A percentile compares a stretch with the other conserved stretches of the same genome.
phyloP scores from a whole-genome alignment of 2,888 invertebrate species.

The Tinea trinotella region DNA sequence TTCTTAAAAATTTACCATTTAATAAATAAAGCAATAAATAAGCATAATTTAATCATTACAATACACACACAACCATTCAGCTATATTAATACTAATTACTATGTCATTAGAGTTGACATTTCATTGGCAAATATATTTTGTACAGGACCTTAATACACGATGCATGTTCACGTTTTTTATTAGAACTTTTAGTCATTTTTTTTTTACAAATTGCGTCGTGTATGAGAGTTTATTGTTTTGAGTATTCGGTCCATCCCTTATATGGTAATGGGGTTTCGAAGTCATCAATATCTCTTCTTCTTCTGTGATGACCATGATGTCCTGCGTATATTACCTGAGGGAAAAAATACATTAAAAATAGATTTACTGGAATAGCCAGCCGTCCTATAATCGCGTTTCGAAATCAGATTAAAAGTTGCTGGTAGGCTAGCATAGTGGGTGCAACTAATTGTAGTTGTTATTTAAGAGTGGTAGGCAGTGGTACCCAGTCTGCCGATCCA shows the following conservation, averaged over 20 bases:
- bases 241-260: conserved; percentile 57
- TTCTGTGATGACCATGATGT: conserved; percentile 74
- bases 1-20: neutral
- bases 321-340: conserved; percentile 65
- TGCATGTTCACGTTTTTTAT: neutral
- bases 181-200: no score
- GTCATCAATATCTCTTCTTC: conserved; percentile 43
- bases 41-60: neutral
- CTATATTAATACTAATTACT: neutral
- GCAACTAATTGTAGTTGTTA: no score
- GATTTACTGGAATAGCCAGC: neutral
- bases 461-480: no score
- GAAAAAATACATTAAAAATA: neutral
- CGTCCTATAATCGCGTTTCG: neutral
- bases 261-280: conserved; percentile 58
- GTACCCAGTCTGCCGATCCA: no score
- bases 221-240: neutral
- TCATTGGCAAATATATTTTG: no score
- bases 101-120: neutral
- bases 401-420: no score
- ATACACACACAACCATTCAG: neutral
- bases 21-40: conserved; percentile 14
- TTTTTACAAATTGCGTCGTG: neutral
- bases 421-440: no score
- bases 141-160: neutral